These are phyloP conservation scores for Catocala fraxini DNA, from an alignment of 2,888 invertebrate species.

Conservation along the genomic window DNA sequence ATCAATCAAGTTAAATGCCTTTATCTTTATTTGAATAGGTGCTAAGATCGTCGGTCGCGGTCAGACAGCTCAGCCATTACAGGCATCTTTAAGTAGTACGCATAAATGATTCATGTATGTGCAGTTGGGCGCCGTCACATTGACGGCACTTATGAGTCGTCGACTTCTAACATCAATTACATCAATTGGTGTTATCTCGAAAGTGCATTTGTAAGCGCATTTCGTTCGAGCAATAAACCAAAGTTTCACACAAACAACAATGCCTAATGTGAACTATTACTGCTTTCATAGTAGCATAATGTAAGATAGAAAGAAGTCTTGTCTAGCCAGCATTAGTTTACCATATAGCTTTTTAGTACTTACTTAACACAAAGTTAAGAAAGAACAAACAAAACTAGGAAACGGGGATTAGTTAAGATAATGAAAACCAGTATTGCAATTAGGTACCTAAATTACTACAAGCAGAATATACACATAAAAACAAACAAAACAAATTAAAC, in stretches of 20 bases:
- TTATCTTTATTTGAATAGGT: slow-evolving; percentile 44
- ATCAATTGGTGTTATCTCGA: slow-evolving; percentile 67
- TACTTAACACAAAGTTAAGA: too few species aligned
- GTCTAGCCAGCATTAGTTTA: background rate
- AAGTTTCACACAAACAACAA: slow-evolving; percentile 51
- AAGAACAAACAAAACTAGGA: too few species aligned
- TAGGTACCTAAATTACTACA: too few species aligned
- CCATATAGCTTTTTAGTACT: background rate
- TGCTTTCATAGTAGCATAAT: slow-evolving; percentile 61
- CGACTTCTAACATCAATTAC: slow-evolving; percentile 68
- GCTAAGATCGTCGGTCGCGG: slow-evolving; percentile 25
- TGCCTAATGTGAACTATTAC: slow-evolving; percentile 48
- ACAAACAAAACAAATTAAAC: background rate
- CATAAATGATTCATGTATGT: slow-evolving; percentile 65
- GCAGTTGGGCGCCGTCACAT: slow-evolving; percentile 53
- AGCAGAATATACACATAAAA: background rate
- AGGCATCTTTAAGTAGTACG: slow-evolving; percentile 55
- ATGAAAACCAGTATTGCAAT: too few species aligned
- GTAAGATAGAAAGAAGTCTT: background rate
- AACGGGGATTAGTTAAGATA: too few species aligned
- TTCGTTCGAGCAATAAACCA: slow-evolving; percentile 50
- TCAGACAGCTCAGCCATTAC: slow-evolving; percentile 45
- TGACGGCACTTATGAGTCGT: slow-evolving; percentile 61
- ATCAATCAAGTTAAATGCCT: slow-evolving; percentile 41
- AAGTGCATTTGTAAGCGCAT: slow-evolving; percentile 58